A percentile compares a stretch with the other conserved stretches of the same genome.
Conservation (phyloP, 1,140 invertebrate species). For the Battus philenor region DNA sequence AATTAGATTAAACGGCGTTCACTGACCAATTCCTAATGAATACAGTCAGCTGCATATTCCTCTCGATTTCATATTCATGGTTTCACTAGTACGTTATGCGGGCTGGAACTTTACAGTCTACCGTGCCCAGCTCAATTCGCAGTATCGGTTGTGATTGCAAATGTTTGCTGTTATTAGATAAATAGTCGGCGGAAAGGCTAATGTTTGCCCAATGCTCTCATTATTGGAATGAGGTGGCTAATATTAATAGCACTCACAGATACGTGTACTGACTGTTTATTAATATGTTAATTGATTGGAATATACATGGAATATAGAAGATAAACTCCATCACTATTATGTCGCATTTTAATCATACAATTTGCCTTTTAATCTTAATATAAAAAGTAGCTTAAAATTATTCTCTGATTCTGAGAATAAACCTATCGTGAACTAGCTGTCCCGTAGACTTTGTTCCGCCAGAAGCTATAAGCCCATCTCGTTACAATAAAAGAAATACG, state of each 20-base stretch:
- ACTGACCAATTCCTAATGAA: no score
- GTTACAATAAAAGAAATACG: no score
- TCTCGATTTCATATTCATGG: not conserved
- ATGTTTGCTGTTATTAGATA: conserved; percentile 53
- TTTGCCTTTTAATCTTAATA: no score
- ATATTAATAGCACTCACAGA: conserved; percentile 27
- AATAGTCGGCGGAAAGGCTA: conserved; percentile 35
- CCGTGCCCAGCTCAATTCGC: conserved; percentile 22
- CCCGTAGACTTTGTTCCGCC: no score
- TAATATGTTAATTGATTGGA: not conserved
- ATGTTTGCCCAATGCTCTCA: conserved; percentile 57
- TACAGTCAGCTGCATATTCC: not conserved
- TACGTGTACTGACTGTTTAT: not conserved
- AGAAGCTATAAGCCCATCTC: no score
- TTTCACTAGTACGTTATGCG: conserved; percentile 19
- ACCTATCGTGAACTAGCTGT: no score
- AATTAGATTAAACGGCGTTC: no score
- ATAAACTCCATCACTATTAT: no score
- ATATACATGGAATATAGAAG: no score
- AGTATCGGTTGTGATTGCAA: conserved; percentile 48
- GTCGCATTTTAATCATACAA: no score
- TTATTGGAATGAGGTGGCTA: conserved; percentile 53
- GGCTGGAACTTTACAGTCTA: conserved; percentile 15
- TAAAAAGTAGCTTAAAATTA: no score
- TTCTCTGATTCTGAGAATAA: no score